Evolutionary conservation across 2,797 vertebrate genomes (phyloP), one percentile per base, ranked within the genome.

Genomic region (Squalus acanthias): DNA sequence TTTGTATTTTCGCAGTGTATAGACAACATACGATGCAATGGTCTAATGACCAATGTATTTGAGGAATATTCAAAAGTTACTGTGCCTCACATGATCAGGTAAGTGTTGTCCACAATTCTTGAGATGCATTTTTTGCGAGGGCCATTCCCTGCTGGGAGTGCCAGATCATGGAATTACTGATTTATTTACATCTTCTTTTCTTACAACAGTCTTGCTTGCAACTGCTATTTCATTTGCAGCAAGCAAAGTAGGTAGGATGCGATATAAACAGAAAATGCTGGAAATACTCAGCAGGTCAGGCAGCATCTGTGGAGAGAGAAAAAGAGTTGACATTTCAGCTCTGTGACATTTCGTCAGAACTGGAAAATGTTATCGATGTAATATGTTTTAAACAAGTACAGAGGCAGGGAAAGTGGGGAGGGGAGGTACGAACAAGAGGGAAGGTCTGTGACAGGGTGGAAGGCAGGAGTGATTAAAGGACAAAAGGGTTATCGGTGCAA

Each of bases 31-130:
- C 98, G 99, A 96, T 99, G 99, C 97, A 99, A 99, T 97, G 99
- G 99, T 96, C 98, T 99, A 97, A 99, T 99, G 99, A 99, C 99
- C 96, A 98, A 99, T 97, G 99, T 99, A 60, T 99, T 99, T 97
- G 99, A 99, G 97, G 99, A 99, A 97, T 99, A 99, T 98, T 99
- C 99, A 96, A 99, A 99, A 98, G 99, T 99, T 96, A 99, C 99
- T 0, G 99, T 99, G 97, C 99, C 99, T 96, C 98, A 99, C 97
- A 99, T 99, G 99, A 99, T 99, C 97, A 99, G 99, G 99, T 99
- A 98, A 99, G 99, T 98, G 24, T 46, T 70, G 10, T 95, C 88
- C 29, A 91, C 57, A 91, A 29, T 53, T 57, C 50, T 50, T 29
- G 4, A 17, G 10, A 15, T 89, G 87, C 87, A 13, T 29, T 89